phyloP scores from a whole-genome alignment of 2,888 invertebrate species.

The Drosophila emarginata region DNA sequence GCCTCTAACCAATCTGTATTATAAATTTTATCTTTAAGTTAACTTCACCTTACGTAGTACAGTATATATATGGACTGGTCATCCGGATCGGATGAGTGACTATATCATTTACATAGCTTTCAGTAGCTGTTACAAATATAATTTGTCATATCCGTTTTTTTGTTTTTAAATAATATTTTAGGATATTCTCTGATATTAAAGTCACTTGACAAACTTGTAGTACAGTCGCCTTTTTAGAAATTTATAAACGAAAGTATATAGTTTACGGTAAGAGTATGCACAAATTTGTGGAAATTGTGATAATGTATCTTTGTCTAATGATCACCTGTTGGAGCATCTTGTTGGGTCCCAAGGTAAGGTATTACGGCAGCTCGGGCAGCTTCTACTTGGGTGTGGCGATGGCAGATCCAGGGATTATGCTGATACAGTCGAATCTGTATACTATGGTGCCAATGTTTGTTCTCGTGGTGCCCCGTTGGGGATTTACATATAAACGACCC shows the following conservation, averaged over 20 bases:
- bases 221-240: not conserved
- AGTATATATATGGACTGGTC: no score
- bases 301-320: slow-evolving; percentile 4
- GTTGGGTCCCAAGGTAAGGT: not conserved
- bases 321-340: slow-evolving; percentile 21
- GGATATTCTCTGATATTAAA: no score
- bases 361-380: not conserved
- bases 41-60: no score
- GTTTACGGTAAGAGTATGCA: not conserved
- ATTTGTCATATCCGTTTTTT: no score
- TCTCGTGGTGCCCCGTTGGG: not conserved
- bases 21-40: no score
- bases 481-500: no score
- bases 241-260: not conserved
- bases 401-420: not conserved
- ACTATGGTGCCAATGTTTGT: not conserved
- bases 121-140: no score
- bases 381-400: not conserved
- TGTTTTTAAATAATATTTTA: no score
- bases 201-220: not conserved
- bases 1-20: no score
- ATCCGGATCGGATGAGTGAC: no score
- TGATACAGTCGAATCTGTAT: slow-evolving; percentile 5
- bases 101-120: no score
- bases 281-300: not conserved